Base-by-base conservation (phyloP, 2,797 vertebrate genomes). In the Lophius americanus region DNA sequence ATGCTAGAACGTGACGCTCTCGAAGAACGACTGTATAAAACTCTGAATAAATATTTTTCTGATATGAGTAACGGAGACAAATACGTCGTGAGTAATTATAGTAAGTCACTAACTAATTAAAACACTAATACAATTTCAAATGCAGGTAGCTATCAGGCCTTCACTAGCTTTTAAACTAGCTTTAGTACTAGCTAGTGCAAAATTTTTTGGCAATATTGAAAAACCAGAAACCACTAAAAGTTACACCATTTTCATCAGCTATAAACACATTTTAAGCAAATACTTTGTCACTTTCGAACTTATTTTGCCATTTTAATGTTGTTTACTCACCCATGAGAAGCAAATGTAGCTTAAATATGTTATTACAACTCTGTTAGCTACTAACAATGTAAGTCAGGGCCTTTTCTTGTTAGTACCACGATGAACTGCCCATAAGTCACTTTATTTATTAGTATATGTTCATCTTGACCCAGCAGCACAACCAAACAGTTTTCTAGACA, bases 101-200 rank as follows among this genome's bases (percentile, higher is more conserved):
- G 1, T 10, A 44, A 44, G 43, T 43, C 0, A n/a, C 44, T 36
- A 8, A 44, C 7, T 46, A 37, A 39, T 8, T 8, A 6, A 23
- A 23, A 23, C 23, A 23, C 23, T 23, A 23, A 23, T 5, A 6
- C 37, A 49, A 47, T n/a, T n/a, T 11, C 7, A 46, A 46, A 4
- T 46, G 4, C 46, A 9, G 4, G 5, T 44, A 60, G 10, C 10
- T 41, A 58, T 9, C 7, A 39, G 0, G 3, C 5, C 3, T 57
- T 46, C 53, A 64, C 47, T 79, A 81, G 75, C 61, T 76, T 61
- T 14, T 43, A 7, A 9, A n/a, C 44, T 51, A 68, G 41, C 23
- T 23, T n/a, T 4, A 23, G 3, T 0, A 6, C 57, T 71, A 71
- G 49, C 51, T 56, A 61, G 53, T 53, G 47, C 66, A 77, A 23